Evolutionary conservation across 2,888 invertebrate genomes (phyloP).

Genomic region (Serrognathus titanus): DNA sequence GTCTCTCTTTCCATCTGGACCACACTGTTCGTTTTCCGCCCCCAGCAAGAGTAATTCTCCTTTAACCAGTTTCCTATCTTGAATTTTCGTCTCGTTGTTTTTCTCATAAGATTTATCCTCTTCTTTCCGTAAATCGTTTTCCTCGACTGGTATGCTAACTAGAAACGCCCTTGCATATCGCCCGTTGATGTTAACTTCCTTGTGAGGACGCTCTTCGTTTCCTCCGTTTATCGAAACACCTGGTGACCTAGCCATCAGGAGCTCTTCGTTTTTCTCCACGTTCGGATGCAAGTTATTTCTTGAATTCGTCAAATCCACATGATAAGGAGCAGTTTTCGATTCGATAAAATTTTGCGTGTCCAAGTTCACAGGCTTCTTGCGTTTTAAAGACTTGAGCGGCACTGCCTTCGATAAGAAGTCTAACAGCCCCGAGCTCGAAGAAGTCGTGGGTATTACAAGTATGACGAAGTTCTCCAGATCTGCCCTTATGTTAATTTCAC

Average conservation of each 20-base stretch:
- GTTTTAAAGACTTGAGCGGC: slow-evolving; percentile 24
- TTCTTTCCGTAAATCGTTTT: slow-evolving; percentile 8
- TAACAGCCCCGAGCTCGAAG: slow-evolving; percentile 26
- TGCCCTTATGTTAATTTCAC: slow-evolving; percentile 67
- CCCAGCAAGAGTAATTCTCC: slow-evolving; percentile 59
- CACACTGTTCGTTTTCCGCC: slow-evolving; percentile 67
- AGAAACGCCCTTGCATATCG: slow-evolving; percentile 35
- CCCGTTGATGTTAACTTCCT: slow-evolving; percentile 4
- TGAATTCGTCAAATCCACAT: slow-evolving; percentile 58
- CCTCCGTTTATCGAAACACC: neutral
- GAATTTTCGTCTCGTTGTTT: slow-evolving; percentile 4
- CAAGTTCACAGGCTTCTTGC: slow-evolving; percentile 19
- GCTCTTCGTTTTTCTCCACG: slow-evolving; percentile 26
- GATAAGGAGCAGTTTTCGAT: slow-evolving; percentile 63
- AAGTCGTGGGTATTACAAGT: slow-evolving; percentile 54
- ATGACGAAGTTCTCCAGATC: slow-evolving; percentile 73
- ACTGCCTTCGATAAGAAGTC: slow-evolving; percentile 38
- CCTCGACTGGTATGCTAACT: slow-evolving; percentile 35
- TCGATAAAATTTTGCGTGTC: slow-evolving; percentile 60
- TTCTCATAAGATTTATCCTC: neutral
- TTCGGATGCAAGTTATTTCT: slow-evolving; percentile 30
- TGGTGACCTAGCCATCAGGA: slow-evolving; percentile 32
- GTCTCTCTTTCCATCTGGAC: slow-evolving; percentile 67
- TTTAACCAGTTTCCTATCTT: slow-evolving; percentile 17
- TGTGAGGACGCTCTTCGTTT: slow-evolving; percentile 1